Percentiles rank a stretch among this genome's conserved stretches.
Conservation (phyloP, 2,113 vertebrate species). For the Myotis brandtii region DNA sequence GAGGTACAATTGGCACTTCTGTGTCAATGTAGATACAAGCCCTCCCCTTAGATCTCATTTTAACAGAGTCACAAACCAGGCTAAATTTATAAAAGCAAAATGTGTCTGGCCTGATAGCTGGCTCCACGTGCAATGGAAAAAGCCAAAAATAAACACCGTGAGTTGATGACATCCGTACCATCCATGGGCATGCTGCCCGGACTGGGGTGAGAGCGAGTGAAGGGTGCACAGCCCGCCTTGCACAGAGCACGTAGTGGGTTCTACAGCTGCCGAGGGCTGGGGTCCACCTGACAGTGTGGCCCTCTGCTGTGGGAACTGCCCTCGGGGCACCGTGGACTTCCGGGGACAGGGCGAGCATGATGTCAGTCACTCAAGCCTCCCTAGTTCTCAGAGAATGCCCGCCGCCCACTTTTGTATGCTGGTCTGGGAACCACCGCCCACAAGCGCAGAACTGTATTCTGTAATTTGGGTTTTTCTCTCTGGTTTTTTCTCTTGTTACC, state of each 20-base stretch:
- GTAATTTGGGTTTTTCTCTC: not conserved
- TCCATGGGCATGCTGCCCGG: not conserved
- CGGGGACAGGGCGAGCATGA: fast-evolving
- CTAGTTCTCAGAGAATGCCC: fast-evolving
- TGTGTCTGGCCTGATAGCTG: conserved; percentile 12
- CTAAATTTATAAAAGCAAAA: conserved; percentile 27
- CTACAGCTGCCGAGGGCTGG: fast-evolving
- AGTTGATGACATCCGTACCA: not conserved
- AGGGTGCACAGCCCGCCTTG: too few species aligned
- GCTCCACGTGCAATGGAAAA: conserved; percentile 6
- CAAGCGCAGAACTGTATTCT: fast-evolving
- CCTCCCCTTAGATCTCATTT: not conserved
- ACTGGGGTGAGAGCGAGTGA: fast-evolving
- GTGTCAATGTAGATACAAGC: conserved; percentile 40
- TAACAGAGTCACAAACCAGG: not conserved
- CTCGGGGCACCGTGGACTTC: not conserved
- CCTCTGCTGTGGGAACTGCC: not conserved
- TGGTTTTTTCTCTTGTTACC: not conserved
- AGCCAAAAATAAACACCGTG: not conserved
- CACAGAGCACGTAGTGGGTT: fast-evolving
- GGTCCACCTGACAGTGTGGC: fast-evolving
- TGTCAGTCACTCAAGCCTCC: not conserved
- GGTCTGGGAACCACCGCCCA: not conserved
- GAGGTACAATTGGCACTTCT: not conserved
- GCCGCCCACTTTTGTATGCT: fast-evolving